Conservation (phyloP, 2,888 invertebrate species). For the Sepiola atlantica region DNA sequence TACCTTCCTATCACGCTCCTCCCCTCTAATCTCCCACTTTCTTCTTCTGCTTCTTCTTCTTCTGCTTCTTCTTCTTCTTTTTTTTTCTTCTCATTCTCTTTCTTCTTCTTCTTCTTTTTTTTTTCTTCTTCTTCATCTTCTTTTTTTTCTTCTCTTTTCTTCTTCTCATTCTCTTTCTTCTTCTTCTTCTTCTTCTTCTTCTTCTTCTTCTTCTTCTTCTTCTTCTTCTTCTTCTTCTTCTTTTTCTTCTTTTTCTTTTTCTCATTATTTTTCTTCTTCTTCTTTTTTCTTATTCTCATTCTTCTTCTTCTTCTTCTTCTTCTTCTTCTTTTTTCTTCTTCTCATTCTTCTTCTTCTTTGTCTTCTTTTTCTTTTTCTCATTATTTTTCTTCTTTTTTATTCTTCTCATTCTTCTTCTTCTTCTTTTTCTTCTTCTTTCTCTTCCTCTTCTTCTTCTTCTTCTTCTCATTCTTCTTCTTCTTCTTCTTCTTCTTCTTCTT, state of each 20-base stretch:
- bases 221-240: neutral
- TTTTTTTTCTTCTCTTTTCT: neutral
- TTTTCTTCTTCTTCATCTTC: neutral
- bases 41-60: neutral
- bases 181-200: neutral
- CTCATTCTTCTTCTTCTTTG: neutral
- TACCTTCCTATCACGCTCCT: too few species aligned
- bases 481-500: too few species aligned
- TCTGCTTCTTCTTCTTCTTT: neutral
- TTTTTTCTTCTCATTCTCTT: neutral
- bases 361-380: too few species aligned
- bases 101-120: neutral
- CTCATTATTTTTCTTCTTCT: neutral
- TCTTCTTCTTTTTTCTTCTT: neutral
- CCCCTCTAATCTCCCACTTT: too few species aligned
- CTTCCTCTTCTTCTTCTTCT: neutral
- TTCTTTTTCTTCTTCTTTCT: neutral
- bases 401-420: neutral
- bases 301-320: neutral
- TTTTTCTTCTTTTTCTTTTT: neutral
- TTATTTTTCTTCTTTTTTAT: neutral
- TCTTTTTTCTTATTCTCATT: neutral
- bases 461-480: neutral
- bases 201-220: neutral
- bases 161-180: neutral